Evolutionary conservation across 2,113 vertebrate species (phyloP).

Genomic region (Patagioenas fasciata): DNA sequence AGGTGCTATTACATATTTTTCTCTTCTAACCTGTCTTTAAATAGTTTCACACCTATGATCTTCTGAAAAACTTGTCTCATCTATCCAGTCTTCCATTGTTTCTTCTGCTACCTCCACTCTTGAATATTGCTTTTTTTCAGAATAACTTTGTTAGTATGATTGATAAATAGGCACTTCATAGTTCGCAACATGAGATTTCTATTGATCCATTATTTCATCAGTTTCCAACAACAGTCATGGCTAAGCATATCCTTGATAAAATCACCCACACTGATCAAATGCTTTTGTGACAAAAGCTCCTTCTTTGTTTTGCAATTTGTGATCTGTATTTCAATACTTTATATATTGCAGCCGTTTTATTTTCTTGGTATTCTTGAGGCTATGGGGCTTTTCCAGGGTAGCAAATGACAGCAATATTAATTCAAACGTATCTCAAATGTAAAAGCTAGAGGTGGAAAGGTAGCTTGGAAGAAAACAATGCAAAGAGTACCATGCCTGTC

Average conservation of each 20-base stretch:
- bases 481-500: not conserved
- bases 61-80: not conserved
- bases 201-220: conserved; percentile 11
- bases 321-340: not conserved
- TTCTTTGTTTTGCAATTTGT: not conserved
- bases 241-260: not conserved
- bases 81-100: not conserved
- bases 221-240: not conserved
- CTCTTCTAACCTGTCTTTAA: not conserved
- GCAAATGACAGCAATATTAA: not conserved
- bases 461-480: not conserved
- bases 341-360: not conserved
- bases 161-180: not conserved
- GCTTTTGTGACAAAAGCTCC: not conserved
- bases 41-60: not conserved
- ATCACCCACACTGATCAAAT: not conserved
- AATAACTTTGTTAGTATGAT: not conserved
- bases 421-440: not conserved
- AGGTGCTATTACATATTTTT: not conserved
- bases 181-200: not conserved
- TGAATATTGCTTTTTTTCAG: not conserved
- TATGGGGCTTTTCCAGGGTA: not conserved
- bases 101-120: not conserved
- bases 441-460: not conserved
- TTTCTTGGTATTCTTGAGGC: not conserved